Base-by-base conservation (phyloP, 1,140 invertebrate species). In the Drosophila ogumai region DNA sequence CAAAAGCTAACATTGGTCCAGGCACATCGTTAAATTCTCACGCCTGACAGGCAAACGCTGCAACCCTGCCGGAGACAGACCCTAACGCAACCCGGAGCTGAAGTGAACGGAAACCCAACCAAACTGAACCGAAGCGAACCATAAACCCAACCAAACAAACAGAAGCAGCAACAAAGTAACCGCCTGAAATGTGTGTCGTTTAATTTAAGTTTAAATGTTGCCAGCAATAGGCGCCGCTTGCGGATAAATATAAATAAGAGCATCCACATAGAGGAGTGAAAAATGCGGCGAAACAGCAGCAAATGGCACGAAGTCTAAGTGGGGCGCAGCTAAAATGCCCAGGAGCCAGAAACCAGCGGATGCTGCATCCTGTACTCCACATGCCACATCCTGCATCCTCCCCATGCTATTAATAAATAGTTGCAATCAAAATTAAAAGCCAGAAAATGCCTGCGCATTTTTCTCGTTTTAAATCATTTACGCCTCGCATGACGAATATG, bases 381-480 rank as follows among this genome's bases (percentile, higher is more conserved):
- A 49, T 46, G 55, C 43, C 28, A 41, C 49, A 72, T 75, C 58
- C 72, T 55, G 52, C 58, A 3, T 41, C 36, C 65, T 38, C 19
- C 10, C 19, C 19, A 22, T 49, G 65, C 82, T 74, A 78, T 85
- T 85, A 85, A 85, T 85, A 85, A 85, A 85, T 85, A 85, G 81
- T 85, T 65, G 81, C 77, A 85, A 85, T 85, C 77, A 85, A 85
- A 77, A 85, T 85, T 85, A 85, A 85, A 85, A 85, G 74, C 63
- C 77, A 60, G 61, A 65, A 79, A 81, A 47, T 65, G 69, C 57
- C 43, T 28, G 64, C 47, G 56, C 76, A 64, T 85, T 82, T 65
- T 49, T 59, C 81, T 67, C 69, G 80, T 75, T 75, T 82, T 80
- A 84, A 84, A 80, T 64, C 76, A 67, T 84, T 84, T 76, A 38